A percentile compares a stretch with the other conserved stretches of the same genome.
Evolutionary conservation across 2,797 vertebrate species (phyloP).

Genomic region (Falco concolor): DNA sequence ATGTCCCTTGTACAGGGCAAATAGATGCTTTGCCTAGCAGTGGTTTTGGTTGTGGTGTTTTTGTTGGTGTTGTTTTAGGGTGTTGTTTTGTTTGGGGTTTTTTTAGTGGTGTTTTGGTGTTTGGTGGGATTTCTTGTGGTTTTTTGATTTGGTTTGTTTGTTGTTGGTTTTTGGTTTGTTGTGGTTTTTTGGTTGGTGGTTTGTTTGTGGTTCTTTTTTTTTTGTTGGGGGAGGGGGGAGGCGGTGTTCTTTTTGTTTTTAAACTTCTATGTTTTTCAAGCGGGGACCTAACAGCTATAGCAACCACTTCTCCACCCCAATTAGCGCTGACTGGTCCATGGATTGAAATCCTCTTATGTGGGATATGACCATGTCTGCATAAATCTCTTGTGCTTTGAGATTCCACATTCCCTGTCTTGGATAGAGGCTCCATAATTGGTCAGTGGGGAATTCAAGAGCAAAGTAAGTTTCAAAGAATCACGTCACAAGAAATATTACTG

Average conservation of each 20-base stretch:
- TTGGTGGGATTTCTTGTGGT: too few species aligned
- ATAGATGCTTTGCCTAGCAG: not conserved
- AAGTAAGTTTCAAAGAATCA: not conserved
- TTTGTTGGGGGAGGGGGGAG: not conserved
- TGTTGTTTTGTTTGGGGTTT: too few species aligned
- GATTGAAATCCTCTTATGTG: not conserved
- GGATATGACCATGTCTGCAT: not conserved
- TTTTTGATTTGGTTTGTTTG: too few species aligned
- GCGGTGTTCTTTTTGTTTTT: not conserved
- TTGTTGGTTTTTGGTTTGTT: too few species aligned
- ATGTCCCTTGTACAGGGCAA: not conserved
- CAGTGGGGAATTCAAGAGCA: not conserved
- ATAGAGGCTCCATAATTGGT: not conserved
- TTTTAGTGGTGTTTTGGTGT: too few species aligned
- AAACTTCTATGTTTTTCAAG: not conserved
- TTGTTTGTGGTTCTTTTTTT: not conserved
- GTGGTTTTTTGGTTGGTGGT: too few species aligned
- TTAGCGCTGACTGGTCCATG: not conserved
- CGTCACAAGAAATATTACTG: not conserved
- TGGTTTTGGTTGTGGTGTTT: rapidly evolving
- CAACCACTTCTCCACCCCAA: not conserved
- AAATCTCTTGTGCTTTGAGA: not conserved
- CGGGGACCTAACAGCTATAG: not conserved
- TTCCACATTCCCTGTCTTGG: not conserved
- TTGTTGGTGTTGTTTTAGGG: not conserved